A percentile compares a stretch with the other conserved stretches of the same genome.
These are phyloP conservation scores for Meiosimyza decipiens DNA, from an alignment of 2,888 invertebrate genomes.

Conservation along the genomic window DNA sequence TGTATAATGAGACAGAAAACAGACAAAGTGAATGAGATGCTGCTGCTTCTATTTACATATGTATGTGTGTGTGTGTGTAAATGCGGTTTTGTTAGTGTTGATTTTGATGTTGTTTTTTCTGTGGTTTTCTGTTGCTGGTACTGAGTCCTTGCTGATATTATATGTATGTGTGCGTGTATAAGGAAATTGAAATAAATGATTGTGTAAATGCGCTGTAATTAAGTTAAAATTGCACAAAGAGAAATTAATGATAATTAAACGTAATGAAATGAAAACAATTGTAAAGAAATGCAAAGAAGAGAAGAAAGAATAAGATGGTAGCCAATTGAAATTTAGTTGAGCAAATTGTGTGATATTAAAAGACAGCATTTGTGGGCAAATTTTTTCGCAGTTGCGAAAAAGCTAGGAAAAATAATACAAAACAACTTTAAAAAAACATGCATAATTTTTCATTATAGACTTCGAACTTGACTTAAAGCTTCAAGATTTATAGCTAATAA, in stretches of 20 bases:
- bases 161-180: neutral
- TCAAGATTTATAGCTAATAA: no score
- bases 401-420: no score
- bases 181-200: conserved; percentile 22
- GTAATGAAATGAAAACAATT: conserved; percentile 12
- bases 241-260: conserved; percentile 2
- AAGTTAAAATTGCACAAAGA: conserved; percentile 12
- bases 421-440: no score
- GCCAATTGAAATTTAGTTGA: neutral
- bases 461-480: no score
- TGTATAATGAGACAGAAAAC: neutral
- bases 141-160: neutral
- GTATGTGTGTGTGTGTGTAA: neutral
- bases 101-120: neutral
- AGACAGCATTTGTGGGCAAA: no score
- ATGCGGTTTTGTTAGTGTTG: conserved; percentile 2
- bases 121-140: neutral
- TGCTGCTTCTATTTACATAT: neutral
- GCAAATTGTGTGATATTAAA: neutral
- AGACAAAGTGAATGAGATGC: neutral
- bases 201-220: conserved; percentile 23
- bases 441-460: no score
- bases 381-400: no score
- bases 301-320: neutral
- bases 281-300: neutral